Evolutionary conservation across 2,113 vertebrate genomes (phyloP), one percentile per base, ranked within the genome.

Genomic region (Lagopus muta): DNA sequence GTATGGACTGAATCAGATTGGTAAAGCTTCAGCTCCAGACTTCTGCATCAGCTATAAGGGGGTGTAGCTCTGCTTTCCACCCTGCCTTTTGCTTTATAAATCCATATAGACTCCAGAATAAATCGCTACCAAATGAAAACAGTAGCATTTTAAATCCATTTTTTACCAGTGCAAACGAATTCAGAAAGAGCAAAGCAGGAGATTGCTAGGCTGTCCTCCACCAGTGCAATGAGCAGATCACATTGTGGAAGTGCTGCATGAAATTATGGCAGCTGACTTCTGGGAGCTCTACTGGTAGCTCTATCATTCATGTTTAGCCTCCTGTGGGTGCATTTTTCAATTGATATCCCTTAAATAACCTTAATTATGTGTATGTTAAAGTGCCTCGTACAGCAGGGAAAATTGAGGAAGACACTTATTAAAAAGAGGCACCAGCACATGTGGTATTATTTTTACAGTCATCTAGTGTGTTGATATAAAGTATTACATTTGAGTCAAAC

Each of bases 331-430:
- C 80, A 70, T 96, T 97, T 98, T 97, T 91, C 92, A 96, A 96
- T 79, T 85, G 95, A 97, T 96, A 97, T 95, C 92, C 96, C 92
- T 97, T 96, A 98, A 98, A 97, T 96, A 97, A 96, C 96, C 96
- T 97, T 97, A 97, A 97, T 95, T 97, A 91, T 93, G 87, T 94
- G 71, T 77, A 86, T 70, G 90, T 96, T 97, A 95, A 97, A 97
- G 95, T 97, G 97, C 97, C 96, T 92, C 95, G 96, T 97, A 90
- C 96, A 97, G 92, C 94, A 75, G 74, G 82, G 97, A 98, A 98
- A 98, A 98, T 98, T 98, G 97, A 98, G 97, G 97, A 98, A 98
- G 98, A 98, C 97, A 98, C 97, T 97, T 97, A 98, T 98, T 98
- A 98, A 97, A 97, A 96, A 92, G 97, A 97, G 97, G 95, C 97